These are phyloP conservation scores for Semnornis frantzii DNA, from an alignment of 2,113 vertebrate species.

Conservation along the genomic window DNA sequence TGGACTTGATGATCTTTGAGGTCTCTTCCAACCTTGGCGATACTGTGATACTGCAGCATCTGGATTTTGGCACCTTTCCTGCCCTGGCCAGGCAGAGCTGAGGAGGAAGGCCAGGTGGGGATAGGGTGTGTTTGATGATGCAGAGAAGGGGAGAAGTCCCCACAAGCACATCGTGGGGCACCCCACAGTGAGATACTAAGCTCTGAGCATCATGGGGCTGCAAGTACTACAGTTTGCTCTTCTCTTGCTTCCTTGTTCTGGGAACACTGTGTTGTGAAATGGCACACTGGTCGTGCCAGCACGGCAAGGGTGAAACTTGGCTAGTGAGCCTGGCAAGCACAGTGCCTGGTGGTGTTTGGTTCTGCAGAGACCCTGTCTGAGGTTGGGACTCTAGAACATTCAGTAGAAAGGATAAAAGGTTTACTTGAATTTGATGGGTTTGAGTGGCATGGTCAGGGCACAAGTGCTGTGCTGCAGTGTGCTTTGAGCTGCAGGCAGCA, in stretches of 20 bases:
- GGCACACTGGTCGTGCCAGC: background rate
- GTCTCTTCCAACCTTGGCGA: no score
- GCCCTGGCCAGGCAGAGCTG: background rate
- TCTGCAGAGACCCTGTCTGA: background rate
- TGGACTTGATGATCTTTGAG: no score
- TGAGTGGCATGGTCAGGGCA: background rate
- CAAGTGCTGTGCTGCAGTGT: background rate
- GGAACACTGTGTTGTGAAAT: background rate
- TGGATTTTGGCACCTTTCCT: background rate
- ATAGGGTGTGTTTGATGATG: background rate
- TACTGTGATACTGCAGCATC: no score
- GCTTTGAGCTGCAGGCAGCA: background rate
- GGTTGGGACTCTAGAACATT: background rate
- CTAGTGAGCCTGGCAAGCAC: background rate
- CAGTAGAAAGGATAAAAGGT: background rate
- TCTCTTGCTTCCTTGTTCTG: rapidly evolving
- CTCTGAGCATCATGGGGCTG: background rate
- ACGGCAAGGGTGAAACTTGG: background rate
- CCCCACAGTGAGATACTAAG: rapidly evolving
- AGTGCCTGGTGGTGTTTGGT: background rate
- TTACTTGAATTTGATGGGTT: background rate
- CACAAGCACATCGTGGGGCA: background rate
- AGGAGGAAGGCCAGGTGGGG: background rate
- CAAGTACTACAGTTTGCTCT: background rate
- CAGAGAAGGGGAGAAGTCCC: background rate